These are phyloP conservation scores for Lemur catta DNA, from an alignment of 2,797 vertebrate species.

Conservation along the genomic window DNA sequence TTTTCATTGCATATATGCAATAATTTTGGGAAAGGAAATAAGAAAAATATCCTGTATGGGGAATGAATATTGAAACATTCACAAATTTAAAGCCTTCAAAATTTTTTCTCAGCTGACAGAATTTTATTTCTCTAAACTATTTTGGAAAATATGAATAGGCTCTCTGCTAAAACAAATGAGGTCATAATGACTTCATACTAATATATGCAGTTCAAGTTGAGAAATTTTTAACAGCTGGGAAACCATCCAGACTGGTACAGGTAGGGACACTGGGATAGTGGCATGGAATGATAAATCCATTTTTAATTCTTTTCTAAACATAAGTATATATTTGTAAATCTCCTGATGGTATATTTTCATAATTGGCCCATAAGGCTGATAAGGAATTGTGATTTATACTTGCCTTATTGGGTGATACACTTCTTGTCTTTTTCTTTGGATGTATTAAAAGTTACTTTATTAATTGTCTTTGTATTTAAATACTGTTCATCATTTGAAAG, in stretches of 20 bases:
- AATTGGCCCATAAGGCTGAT: background rate
- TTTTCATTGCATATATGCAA: conserved; percentile 19
- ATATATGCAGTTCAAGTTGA: background rate
- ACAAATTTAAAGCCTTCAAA: conserved; percentile 28
- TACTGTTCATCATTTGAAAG: background rate
- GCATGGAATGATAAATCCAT: background rate
- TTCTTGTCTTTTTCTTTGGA: background rate
- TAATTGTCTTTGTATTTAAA: background rate
- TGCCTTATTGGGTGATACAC: background rate
- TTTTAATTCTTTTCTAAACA: background rate
- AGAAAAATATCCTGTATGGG: background rate
- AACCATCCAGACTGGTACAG: background rate
- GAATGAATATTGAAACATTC: background rate
- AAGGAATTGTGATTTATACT: conserved; percentile 49
- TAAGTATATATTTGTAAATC: background rate
- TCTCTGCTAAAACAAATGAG: conserved; percentile 38
- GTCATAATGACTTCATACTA: conserved; percentile 30
- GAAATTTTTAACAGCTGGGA: conserved; percentile 39
- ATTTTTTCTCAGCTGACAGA: background rate
- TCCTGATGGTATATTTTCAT: conserved; percentile 5
- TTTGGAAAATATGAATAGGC: background rate
- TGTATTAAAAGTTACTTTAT: background rate
- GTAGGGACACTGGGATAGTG: background rate
- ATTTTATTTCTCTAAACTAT: conserved; percentile 47
- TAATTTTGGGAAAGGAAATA: conserved; percentile 15